These are phyloP conservation scores for Bombus cullumanus DNA, from an alignment of 1,140 invertebrate genomes.

Conservation along the genomic window DNA sequence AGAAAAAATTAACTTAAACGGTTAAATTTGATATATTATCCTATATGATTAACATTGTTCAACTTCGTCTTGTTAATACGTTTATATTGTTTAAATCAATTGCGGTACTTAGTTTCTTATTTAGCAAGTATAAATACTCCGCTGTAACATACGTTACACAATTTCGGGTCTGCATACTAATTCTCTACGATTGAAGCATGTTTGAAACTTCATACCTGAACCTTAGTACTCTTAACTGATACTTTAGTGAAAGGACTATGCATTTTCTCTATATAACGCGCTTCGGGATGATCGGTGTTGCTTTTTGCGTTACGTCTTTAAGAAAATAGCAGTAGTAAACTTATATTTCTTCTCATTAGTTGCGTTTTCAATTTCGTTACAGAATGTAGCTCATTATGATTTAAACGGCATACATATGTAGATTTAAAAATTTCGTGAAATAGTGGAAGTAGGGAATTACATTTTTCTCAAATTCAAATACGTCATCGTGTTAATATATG, in stretches of 20 bases:
- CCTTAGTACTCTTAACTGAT: slow-evolving; percentile 12
- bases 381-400: neutral
- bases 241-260: slow-evolving; percentile 45
- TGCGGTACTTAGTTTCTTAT: too few relatives aligned
- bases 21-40: neutral
- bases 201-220: too few relatives aligned
- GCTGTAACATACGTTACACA: too few relatives aligned
- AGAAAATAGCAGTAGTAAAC: neutral
- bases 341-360: neutral
- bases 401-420: neutral
- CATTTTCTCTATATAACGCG: slow-evolving; percentile 32
- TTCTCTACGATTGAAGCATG: too few relatives aligned
- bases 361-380: neutral
- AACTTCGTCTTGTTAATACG: neutral
- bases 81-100: too few relatives aligned
- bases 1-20: neutral
- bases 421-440: neutral
- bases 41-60: neutral
- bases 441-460: neutral
- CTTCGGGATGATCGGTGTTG: neutral
- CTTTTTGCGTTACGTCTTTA: neutral
- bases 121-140: too few relatives aligned
- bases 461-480: neutral
- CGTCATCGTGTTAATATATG: neutral
- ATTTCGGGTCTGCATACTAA: too few relatives aligned